A percentile compares a stretch with the other conserved stretches of the same genome.
Conservation (phyloP, 2,113 vertebrate genomes). For the Sorex araneus region DNA sequence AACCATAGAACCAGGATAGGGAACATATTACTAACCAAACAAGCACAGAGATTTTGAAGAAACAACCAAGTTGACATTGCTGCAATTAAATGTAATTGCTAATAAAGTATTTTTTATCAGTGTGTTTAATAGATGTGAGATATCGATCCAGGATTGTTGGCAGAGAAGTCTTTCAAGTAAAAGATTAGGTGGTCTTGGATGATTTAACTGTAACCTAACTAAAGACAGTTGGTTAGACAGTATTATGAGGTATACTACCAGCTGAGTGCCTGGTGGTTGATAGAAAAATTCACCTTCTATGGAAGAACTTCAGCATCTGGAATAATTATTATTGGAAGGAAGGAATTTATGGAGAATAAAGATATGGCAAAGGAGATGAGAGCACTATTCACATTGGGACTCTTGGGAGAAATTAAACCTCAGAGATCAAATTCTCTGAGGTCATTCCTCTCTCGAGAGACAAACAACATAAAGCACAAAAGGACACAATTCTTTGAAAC, state of each 20-base stretch:
- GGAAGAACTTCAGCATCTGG: neutral
- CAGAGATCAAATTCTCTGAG: neutral
- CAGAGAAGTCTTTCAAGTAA: neutral
- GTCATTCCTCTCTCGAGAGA: constrained; percentile 7
- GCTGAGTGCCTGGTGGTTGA: neutral
- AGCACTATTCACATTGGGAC: neutral
- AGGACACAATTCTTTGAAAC: constrained; percentile 43
- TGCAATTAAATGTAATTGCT: neutral
- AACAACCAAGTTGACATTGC: neutral
- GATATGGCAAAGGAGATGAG: neutral
- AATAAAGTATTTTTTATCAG: neutral
- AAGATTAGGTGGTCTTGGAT: neutral
- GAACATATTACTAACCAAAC: neutral
- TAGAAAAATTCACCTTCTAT: constrained; percentile 12
- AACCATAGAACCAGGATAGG: neutral
- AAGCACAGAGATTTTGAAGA: neutral
- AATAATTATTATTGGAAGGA: neutral
- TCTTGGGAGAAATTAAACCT: constrained; percentile 38
- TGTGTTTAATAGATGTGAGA: neutral
- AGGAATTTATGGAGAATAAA: constrained; percentile 20
- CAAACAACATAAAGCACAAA: neutral
- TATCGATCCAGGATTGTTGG: neutral
- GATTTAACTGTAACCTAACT: neutral
- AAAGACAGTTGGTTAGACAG: neutral
- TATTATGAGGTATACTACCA: neutral